Evolutionary conservation across 2,888 invertebrate genomes (phyloP), one percentile per base, ranked within the genome.

Genomic region (Trissonchulus sp.): DNA sequence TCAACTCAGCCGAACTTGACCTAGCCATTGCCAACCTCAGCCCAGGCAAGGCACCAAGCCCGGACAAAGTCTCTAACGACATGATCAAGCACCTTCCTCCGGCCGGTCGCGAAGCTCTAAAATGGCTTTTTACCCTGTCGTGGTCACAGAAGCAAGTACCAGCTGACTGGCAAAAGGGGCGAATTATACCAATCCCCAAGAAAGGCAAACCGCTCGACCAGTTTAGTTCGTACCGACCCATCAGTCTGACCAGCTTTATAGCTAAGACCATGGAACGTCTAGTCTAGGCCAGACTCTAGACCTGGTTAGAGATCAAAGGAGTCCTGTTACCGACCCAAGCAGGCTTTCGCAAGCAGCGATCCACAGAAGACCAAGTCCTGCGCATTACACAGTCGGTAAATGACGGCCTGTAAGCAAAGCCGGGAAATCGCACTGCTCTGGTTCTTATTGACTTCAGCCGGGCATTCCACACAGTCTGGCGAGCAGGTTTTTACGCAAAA

Each of bases 381-480:
- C 60, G 65, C 15, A 65, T 65, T 30, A 65, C 15, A 30, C 65
- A 65, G 65, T 18, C 28, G 15, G 34, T 65, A 3, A 34, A 30
- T 65, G 65, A 65, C 31, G n/a, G n/a, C 18, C 65, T 65, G 8
- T 30, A 65, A n/a, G 31, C 28, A 30, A 65, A 65, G n/a, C n/a
- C n/a, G n/a, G n/a, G n/a, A n/a, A 65, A 60, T 18, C 18, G 60
- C 18, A 60, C 60, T 23, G 60, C n/a, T 60, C 60, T 60, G 60
- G 65, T 34, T 30, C 65, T 65, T 18, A 30, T 65, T 15, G 65
- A 65, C 65, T 65, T 65, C n/a, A 37, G 37, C n/a, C 23, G 71
- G 30, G 37, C 71, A 30, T 69, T 69, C 36, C 33, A 69, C 34
- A 31, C 28, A 65, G 65, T 65, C 18, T 65, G 65, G 65, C 8